Percentiles rank a stretch among this genome's conserved stretches.
Conservation (phyloP, 2,888 invertebrate species). For the Artemia sinica region DNA sequence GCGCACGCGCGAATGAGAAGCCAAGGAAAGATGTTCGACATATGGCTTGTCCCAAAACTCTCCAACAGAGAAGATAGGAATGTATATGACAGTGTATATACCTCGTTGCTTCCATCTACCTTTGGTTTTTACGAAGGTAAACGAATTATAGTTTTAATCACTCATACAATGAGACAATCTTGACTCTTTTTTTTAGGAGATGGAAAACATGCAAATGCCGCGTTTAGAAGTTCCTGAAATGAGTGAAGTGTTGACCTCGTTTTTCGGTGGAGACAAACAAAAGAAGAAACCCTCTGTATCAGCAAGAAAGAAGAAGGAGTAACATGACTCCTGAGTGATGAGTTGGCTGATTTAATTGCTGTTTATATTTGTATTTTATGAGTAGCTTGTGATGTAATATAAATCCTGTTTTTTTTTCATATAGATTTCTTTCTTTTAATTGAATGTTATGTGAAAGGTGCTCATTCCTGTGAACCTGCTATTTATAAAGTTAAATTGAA, state of each 20-base stretch:
- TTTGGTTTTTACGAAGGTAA: slow-evolving; percentile 17
- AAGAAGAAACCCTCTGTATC: slow-evolving; percentile 19
- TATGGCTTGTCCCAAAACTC: too few species aligned
- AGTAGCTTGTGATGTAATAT: too few species aligned
- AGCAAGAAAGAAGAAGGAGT: background rate
- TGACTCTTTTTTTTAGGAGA: slow-evolving; percentile 39
- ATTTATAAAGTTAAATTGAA: too few species aligned
- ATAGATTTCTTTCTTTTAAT: too few species aligned
- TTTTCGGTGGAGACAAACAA: slow-evolving; percentile 52
- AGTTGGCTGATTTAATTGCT: too few species aligned
- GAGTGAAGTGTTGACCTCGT: slow-evolving; percentile 78
- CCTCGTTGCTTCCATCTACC: background rate
- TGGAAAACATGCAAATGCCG: slow-evolving; percentile 59
- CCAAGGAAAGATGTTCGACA: too few species aligned
- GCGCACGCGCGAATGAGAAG: too few species aligned
- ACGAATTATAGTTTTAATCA: slow-evolving; percentile 16
- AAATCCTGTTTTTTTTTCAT: too few species aligned
- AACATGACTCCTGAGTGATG: background rate
- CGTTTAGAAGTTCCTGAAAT: slow-evolving; percentile 80
- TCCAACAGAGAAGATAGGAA: too few species aligned
- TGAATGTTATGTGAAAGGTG: too few species aligned
- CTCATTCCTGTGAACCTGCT: too few species aligned
- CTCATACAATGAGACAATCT: background rate
- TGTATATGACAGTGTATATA: slow-evolving; percentile 16
- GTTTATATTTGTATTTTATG: too few species aligned